Percentiles rank a stretch among this genome's conserved stretches.
Evolutionary conservation across 35 echinoderm and acorn worm genomes (phyloP).

Genomic region (Apostichopus japonicus): DNA sequence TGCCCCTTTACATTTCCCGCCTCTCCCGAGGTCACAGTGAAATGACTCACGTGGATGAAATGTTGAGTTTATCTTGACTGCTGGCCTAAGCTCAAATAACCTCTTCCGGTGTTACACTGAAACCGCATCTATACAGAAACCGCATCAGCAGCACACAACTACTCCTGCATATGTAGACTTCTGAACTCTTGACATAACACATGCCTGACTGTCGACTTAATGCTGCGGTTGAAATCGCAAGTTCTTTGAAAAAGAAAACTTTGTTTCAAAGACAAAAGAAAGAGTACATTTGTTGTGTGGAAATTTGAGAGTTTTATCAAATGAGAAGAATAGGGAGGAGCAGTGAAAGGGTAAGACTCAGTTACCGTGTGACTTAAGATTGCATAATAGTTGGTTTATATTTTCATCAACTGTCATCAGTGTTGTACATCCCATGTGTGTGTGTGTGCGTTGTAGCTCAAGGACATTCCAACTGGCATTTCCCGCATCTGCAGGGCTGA

Average conservation of each 20-base stretch:
- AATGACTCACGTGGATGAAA: background rate
- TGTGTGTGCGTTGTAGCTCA: background rate
- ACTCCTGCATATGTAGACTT: background rate
- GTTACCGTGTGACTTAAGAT: background rate
- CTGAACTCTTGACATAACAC: background rate
- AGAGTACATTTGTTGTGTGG: background rate
- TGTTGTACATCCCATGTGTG: background rate
- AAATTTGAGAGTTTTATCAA: background rate
- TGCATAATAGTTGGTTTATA: background rate
- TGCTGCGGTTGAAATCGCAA: background rate
- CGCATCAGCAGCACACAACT: background rate
- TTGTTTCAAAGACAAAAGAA: background rate
- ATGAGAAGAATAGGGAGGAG: background rate
- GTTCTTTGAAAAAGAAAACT: background rate
- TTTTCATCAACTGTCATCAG: background rate
- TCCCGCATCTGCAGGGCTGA: background rate
- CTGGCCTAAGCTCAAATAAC: background rate
- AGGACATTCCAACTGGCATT: background rate
- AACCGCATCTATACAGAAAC: background rate
- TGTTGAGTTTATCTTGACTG: background rate
- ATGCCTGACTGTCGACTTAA: background rate
- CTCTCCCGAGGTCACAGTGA: background rate
- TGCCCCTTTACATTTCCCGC: background rate
- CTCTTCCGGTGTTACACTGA: background rate
- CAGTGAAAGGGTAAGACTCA: background rate